Evolutionary conservation across 23 tunicate genomes (phyloP), one percentile per base, ranked within the genome.

Genomic region (Ascidia mentula): DNA sequence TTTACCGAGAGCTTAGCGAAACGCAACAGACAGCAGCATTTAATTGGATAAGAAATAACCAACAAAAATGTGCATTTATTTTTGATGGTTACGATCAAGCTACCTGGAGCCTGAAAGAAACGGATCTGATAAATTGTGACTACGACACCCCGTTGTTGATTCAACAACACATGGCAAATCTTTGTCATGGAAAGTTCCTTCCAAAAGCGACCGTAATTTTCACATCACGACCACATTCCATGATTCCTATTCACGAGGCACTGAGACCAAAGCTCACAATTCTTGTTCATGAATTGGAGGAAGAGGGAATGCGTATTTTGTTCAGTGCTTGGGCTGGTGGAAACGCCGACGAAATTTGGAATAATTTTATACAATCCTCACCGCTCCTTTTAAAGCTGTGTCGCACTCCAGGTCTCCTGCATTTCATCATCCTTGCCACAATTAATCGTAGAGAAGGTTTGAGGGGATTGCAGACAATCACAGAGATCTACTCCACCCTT

Each of bases 21-120:
- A 7, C 32, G 8, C 1, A 5, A 1, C 37, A 18, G 17, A 42
- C 26, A 45, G 13, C 30, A 3, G 81, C 69, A 69, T 77, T 77
- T 31, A 32, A 45, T 1, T 77, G 81, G 81, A 42, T 77, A n/a
- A 13, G 31, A 24, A 8, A 30, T 6, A 40, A 77, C 34, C 65
- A 32, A 42, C 1, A 33, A 4, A 5, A 46, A 77, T 77, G 81
- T 77, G 81, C 40, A 6, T 26, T 77, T 3, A 77, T 77, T 22
- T 45, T 77, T 42, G 81, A 77, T 42, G 81, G 81, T 22, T 77
- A 45, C 60, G 81, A 77, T 30, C 69, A 77, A 77, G 81, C 69
- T 17, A 46, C 38, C 31, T 77, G 81, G 81, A 24, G 36, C 6
- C 18, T 77, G 69, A 22, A 40, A 15, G 45, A 28, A 5, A 36